phyloP scores from a whole-genome alignment of 30 jellyfish, hydroid and myxozoan genomes.

The Pelagia noctiluca region DNA sequence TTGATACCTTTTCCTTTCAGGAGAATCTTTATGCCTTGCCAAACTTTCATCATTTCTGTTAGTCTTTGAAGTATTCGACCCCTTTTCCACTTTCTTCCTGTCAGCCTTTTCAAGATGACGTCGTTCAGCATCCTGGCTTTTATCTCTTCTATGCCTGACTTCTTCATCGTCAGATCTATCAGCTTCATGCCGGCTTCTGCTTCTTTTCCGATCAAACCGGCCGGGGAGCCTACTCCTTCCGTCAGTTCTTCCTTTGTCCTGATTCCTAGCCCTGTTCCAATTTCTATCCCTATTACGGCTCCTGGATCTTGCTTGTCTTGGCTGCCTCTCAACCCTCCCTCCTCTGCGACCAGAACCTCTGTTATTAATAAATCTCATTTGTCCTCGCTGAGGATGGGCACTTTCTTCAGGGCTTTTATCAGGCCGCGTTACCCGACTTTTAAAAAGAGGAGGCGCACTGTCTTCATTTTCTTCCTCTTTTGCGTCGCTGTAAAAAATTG shows the following conservation, averaged over 20 bases:
- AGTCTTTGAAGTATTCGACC: no score
- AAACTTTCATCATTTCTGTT: no score
- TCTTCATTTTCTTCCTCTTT: no score
- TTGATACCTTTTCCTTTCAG: no score
- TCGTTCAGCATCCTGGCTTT: conserved; percentile 7
- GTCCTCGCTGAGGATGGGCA: neutral
- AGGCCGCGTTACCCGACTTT: neutral
- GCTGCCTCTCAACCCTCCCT: conserved; percentile 16
- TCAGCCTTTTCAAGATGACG: neutral
- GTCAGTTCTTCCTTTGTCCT: conserved; percentile 20
- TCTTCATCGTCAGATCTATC: no score
- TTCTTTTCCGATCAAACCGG: conserved; percentile 59
- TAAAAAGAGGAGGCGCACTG: no score
- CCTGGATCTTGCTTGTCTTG: conserved; percentile 19
- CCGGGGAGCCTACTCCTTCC: conserved; percentile 57
- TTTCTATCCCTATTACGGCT: conserved; percentile 14
- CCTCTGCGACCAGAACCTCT: conserved; percentile 30
- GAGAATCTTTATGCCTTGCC: no score
- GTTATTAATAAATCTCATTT: conserved; percentile 6
- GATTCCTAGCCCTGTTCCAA: neutral
- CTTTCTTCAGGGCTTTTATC: neutral
- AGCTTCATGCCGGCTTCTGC: conserved; percentile 59
- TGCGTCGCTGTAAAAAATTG: no score
- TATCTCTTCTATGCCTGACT: no score
- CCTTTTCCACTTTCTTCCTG: neutral